These are phyloP conservation scores for Sterrhoptilus dennistouni DNA, from an alignment of 2,113 vertebrate genomes.

Conservation along the genomic window DNA sequence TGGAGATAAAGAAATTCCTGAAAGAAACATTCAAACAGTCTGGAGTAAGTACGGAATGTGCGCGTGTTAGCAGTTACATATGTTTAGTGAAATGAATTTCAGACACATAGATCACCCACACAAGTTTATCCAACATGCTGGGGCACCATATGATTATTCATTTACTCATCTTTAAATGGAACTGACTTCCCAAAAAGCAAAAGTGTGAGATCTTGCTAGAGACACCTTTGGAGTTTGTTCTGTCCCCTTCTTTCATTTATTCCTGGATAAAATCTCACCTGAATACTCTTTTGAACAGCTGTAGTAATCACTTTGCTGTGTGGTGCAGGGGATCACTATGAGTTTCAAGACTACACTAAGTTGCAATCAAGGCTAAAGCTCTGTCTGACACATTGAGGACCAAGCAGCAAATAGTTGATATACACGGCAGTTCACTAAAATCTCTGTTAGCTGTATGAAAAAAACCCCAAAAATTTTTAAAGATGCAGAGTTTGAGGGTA, in stretches of 20 bases:
- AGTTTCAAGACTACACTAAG: background rate
- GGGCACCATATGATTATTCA: slow-evolving; percentile 24
- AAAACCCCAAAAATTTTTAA: background rate
- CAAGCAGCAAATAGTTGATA: background rate
- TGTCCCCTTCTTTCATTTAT: background rate
- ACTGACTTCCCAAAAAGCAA: slow-evolving; percentile 7
- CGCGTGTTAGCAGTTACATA: background rate
- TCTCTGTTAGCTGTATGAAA: background rate
- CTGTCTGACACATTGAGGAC: background rate
- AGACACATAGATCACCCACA: slow-evolving; percentile 14
- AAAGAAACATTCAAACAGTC: background rate
- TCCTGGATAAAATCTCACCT: background rate
- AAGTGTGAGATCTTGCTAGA: background rate
- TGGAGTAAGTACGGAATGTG: background rate
- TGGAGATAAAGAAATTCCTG: background rate
- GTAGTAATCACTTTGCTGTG: background rate
- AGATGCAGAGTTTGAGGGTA: background rate
- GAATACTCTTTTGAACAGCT: background rate
- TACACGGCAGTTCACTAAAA: background rate
- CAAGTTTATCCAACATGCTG: background rate
- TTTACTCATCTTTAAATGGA: slow-evolving; percentile 40
- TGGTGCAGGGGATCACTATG: background rate
- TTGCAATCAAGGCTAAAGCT: background rate
- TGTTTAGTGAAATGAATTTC: slow-evolving; percentile 20
- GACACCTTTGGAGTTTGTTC: background rate